phyloP scores from a whole-genome alignment of 2,888 invertebrate species.

The Drosophila flavopinicola region DNA sequence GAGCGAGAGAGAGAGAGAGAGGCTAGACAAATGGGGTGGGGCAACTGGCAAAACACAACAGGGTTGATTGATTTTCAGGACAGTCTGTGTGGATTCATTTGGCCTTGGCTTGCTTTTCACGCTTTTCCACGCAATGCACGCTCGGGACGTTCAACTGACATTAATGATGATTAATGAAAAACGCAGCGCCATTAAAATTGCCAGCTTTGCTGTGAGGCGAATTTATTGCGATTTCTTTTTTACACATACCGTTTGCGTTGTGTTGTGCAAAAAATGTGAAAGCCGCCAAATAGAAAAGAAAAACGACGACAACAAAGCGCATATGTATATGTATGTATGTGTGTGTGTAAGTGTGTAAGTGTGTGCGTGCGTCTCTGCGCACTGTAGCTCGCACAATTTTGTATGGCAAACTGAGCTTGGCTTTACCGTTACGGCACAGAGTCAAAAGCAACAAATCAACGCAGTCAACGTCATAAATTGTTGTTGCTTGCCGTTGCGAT shows the following conservation, averaged over 20 bases:
- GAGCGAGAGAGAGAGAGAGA: neutral
- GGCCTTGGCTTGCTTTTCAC: conserved; percentile 77
- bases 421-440: conserved; percentile 57
- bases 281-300: conserved; percentile 56
- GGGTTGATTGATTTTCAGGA: conserved; percentile 68
- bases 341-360: conserved; percentile 4
- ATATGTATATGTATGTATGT: neutral
- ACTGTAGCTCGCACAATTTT: conserved; percentile 52
- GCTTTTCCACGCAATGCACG: conserved; percentile 76
- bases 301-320: conserved; percentile 36
- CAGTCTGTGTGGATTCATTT: conserved; percentile 12
- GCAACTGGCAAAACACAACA: conserved; percentile 7
- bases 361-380: conserved; percentile 5
- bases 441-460: conserved; percentile 56
- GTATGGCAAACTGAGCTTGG: conserved; percentile 53
- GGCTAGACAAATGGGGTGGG: conserved; percentile 8
- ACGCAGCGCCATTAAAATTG: conserved; percentile 61
- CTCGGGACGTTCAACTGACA: conserved; percentile 54
- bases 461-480: conserved; percentile 59
- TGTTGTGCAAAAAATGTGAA: conserved; percentile 47
- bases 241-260: conserved; percentile 34
- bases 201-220: conserved; percentile 44
- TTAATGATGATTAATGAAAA: conserved; percentile 77
- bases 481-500: conserved; percentile 32
- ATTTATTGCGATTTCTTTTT: conserved; percentile 67